Conservation (phyloP, 1,140 invertebrate genomes). For the Brachionus rotundiformis region DNA sequence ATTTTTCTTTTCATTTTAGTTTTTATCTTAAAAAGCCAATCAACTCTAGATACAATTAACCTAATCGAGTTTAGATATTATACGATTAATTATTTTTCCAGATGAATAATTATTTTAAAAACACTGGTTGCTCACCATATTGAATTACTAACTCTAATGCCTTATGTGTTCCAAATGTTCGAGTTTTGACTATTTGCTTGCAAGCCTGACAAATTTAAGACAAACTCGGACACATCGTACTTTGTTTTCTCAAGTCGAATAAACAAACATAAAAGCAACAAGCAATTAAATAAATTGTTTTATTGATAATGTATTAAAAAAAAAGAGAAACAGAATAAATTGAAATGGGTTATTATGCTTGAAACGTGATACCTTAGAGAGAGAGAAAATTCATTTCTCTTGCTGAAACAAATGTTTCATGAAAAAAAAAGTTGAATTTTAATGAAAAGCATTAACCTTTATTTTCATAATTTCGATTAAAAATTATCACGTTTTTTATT, state of each 20-base stretch:
- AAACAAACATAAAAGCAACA: neutral
- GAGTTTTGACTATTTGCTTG: no score
- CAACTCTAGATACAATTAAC: neutral
- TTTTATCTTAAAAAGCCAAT: no score
- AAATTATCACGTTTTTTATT: neutral
- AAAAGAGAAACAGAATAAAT: neutral
- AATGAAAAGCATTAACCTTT: neutral
- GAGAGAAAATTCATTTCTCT: neutral
- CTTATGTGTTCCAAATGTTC: no score
- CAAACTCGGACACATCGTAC: no score
- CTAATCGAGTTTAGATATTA: no score
- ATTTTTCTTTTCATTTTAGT: no score
- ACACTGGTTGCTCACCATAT: neutral
- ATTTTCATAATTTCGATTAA: neutral
- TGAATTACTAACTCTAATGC: no score
- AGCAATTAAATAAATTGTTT: neutral
- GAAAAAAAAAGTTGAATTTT: constrained; percentile 1
- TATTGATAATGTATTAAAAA: neutral
- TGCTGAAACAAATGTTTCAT: neutral
- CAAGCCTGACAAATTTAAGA: no score
- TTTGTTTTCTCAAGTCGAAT: neutral
- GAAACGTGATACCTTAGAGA: constrained; percentile 5
- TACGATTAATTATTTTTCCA: neutral
- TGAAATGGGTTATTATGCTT: neutral
- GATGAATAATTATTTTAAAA: neutral